Base-by-base conservation (phyloP, 2,797 vertebrate genomes). In the Tauraco hartlaubi region DNA sequence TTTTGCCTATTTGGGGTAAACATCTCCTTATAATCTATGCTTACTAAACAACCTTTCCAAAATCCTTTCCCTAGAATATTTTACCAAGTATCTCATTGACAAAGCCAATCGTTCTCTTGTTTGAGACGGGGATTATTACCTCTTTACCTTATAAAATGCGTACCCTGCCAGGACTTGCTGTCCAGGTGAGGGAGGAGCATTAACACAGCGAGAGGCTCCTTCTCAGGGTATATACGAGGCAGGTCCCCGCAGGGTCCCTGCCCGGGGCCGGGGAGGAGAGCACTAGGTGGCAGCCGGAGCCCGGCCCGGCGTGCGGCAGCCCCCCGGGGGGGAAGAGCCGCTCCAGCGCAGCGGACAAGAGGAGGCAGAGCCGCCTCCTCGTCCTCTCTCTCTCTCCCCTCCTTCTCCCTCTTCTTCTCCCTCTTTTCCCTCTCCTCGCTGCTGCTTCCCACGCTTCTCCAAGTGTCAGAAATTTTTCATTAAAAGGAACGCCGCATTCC, bases 281-380 rank as follows among this genome's bases (percentile, higher is more conserved):
- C 63, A 6, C 25, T 8, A 33, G 18, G 9, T 39, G 71, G 12
- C 68, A 69, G 43, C n/a, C 49, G 1, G 19, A 41, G 14, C 21
- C 33, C 58, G 75, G 17, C 19, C 33, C 1, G 23, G 39, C 9
- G 13, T 33, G 16, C 5, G 20, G 44, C 28, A 76, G 9, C 19
- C 28, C 4, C 4, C 17, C 33, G 4, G 2, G 35, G 15, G 18
- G 18, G 12, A 52, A 76, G 17, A 0, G 0, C 22, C 1, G 1
- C 41, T 79, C 17, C 33, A 54, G 73, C 0, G 0, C 52, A 54
- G 44, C 4, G 9, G 61, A 23, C 12, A 54, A 84, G 52, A 80
- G 35, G 15, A 95, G 35, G 54, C 0, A 0, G 26, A 79, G 67
- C 75, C 0, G 0, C 76, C 41, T 79, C 58, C 31, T 44, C 75